Evolutionary conservation across 2,113 vertebrate species (phyloP), one percentile per base, ranked within the genome.

Genomic region (Gymnarchus niloticus): DNA sequence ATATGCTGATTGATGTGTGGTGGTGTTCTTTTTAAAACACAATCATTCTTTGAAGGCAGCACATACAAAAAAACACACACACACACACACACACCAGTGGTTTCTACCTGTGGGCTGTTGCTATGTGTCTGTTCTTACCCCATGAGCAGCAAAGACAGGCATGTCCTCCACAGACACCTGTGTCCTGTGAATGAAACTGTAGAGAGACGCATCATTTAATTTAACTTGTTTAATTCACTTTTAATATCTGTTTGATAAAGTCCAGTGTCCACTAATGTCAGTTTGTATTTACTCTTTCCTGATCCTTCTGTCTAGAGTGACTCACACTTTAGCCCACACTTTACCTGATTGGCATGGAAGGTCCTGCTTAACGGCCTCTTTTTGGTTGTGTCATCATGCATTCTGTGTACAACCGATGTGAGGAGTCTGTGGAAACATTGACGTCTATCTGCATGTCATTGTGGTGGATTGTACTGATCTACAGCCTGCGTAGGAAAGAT

Each of bases 401-500:
- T 69, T 69, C 28, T 37, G 61, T 37, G 61, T 14, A 6, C 33
- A 69, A 37, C 14, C 61, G 0, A 19, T 69, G 61, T 69, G 61
- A 12, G 14, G 61, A 69, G 59, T 17, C 33, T 41, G 14, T 41
- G 65, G 65, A 37, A 41, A 41, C 14, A 17, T 37, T 19, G 33
- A 41, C 12, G 14, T 33, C 41, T 54, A 83, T 28, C 52, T 83
- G 33, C 51, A 37, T 83, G 81, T 37, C 51, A 9, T 41, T 57
- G 28, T 54, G 51, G 52, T 54, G 37, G 81, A 83, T 46, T 28
- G 83, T 9, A 57, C 59, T 10, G 83, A 84, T 65, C 44, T 84
- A 33, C 21, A n/a, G 49, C 21, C 76, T 78, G 41, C 12, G 4
- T 14, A 65, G 56, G 23, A 41, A 84, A 83, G 56, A 28, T 41